phyloP scores from a whole-genome alignment of 2,888 invertebrate genomes.

The Brachyopa scutellaris region DNA sequence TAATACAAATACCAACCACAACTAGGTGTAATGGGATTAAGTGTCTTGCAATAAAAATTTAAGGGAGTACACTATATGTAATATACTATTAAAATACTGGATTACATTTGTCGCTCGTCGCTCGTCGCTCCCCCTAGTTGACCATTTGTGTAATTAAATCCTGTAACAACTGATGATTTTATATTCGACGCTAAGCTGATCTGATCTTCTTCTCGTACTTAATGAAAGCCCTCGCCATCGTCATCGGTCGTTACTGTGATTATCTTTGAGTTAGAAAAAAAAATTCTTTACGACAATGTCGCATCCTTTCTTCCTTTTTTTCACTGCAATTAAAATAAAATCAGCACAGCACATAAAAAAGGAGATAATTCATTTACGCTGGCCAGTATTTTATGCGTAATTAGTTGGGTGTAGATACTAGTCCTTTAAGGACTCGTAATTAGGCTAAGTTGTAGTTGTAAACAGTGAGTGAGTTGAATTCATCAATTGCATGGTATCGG shows the following conservation, averaged over 20 bases:
- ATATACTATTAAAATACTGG: background rate
- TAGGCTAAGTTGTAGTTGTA: background rate
- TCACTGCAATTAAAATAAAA: background rate
- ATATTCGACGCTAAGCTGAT: background rate
- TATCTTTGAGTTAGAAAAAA: background rate
- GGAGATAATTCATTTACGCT: background rate
- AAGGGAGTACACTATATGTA: background rate
- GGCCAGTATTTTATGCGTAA: background rate
- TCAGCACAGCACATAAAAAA: background rate
- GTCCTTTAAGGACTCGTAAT: background rate
- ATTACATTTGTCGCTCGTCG: background rate
- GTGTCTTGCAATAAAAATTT: background rate
- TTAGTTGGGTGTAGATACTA: background rate
- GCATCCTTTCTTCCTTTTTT: too few species aligned
- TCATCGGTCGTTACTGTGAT: background rate
- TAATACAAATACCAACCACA: background rate
- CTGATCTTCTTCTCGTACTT: background rate
- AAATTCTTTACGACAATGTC: background rate
- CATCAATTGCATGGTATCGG: background rate
- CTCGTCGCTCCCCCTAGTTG: too few species aligned
- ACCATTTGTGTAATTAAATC: slow-evolving; percentile 15
- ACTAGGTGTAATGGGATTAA: background rate
- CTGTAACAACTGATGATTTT: background rate
- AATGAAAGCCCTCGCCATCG: background rate
- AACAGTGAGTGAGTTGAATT: background rate